phyloP scores from a whole-genome alignment of 2,888 invertebrate species.

The Polyploca ridens region DNA sequence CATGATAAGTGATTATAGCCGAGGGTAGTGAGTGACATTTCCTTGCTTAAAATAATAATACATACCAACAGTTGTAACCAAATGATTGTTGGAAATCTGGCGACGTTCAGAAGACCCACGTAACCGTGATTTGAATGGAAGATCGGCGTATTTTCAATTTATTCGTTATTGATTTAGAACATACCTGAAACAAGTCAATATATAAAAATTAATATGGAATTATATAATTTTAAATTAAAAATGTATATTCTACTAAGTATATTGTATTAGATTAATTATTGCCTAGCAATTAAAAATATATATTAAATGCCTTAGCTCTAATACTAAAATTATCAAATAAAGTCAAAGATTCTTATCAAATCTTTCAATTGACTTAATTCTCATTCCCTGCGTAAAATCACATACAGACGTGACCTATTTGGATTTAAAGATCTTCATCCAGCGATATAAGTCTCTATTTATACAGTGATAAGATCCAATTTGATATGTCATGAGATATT shows the following conservation, averaged over 20 bases:
- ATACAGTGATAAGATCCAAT: not conserved
- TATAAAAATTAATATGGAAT: slow-evolving; percentile 18
- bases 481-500: not conserved
- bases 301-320: no score
- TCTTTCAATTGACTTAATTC: not conserved
- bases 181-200: slow-evolving; percentile 49
- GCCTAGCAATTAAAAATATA: no score
- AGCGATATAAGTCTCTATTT: not conserved
- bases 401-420: slow-evolving; percentile 11
- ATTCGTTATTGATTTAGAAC: slow-evolving; percentile 28
- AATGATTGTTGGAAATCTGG: slow-evolving; percentile 14
- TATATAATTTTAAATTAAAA: not conserved
- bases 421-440: not conserved
- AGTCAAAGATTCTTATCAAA: not conserved
- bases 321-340: not conserved
- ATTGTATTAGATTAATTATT: no score
- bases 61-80: slow-evolving; percentile 32
- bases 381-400: slow-evolving; percentile 2
- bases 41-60: not conserved
- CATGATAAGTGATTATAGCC: no score
- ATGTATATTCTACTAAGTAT: no score
- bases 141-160: slow-evolving; percentile 27
- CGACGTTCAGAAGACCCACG: slow-evolving; percentile 26
- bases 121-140: slow-evolving; percentile 22
- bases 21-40: no score